phyloP scores from a whole-genome alignment of 2,888 invertebrate species.

The Mycogona germanica region DNA sequence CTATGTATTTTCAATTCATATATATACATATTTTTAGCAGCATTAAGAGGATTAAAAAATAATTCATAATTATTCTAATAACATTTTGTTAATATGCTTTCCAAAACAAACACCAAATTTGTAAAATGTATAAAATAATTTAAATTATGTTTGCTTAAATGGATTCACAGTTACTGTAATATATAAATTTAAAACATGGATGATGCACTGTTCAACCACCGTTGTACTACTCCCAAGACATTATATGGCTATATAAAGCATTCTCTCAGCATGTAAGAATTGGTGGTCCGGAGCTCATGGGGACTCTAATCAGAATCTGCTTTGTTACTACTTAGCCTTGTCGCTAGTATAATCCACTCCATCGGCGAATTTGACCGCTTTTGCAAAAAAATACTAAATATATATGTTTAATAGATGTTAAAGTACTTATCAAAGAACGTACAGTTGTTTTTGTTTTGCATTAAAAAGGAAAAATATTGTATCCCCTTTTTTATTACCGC shows the following conservation, averaged over 20 bases:
- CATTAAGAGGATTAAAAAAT: no score
- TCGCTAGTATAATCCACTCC: constrained; percentile 15
- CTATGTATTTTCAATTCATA: no score
- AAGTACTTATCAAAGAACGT: no score
- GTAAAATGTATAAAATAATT: neutral
- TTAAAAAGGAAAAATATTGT: no score
- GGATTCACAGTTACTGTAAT: neutral
- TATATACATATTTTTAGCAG: no score
- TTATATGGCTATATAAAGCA: neutral
- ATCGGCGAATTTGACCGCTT: constrained; percentile 11
- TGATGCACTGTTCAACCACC: neutral
- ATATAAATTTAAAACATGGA: no score
- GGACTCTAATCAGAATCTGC: constrained; percentile 17
- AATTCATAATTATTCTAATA: no score
- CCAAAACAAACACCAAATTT: neutral
- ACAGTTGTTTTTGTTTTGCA: no score
- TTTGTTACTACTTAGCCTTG: constrained; percentile 14
- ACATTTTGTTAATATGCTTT: no score
- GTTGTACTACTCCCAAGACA: neutral
- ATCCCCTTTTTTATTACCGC: no score
- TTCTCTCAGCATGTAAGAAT: neutral
- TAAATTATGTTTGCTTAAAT: neutral
- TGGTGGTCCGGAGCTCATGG: constrained; percentile 15
- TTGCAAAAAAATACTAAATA: no score
- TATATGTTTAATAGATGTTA: no score